Percentiles rank a stretch among this genome's conserved stretches.
These are phyloP conservation scores for Drosophila putrida DNA, from an alignment of 2,888 invertebrate species.

Conservation along the genomic window DNA sequence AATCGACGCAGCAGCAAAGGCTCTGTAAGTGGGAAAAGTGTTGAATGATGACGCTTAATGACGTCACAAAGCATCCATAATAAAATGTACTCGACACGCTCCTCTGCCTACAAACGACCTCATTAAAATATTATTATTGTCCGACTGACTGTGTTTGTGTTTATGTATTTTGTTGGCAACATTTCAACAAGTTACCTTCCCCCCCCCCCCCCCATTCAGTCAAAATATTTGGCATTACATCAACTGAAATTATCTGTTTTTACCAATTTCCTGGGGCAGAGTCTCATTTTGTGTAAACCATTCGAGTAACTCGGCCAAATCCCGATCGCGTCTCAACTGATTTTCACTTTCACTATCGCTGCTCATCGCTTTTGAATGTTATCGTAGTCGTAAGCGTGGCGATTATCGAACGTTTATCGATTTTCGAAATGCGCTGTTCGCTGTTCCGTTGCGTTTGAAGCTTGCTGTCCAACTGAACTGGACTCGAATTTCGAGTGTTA, in stretches of 20 bases:
- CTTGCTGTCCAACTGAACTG: slow-evolving; percentile 53
- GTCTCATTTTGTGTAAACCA: slow-evolving; percentile 77
- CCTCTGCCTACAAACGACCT: slow-evolving; percentile 67
- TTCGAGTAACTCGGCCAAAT: slow-evolving; percentile 66
- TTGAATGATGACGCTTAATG: slow-evolving; percentile 36
- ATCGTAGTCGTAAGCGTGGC: slow-evolving; percentile 7
- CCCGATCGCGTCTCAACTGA: slow-evolving; percentile 68
- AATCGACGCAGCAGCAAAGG: slow-evolving; percentile 80
- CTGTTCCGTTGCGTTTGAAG: slow-evolving; percentile 60
- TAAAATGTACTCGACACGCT: slow-evolving; percentile 23
- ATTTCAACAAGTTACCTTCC: slow-evolving; percentile 18
- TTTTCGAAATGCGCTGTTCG: slow-evolving; percentile 11
- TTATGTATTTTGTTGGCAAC: slow-evolving; percentile 31
- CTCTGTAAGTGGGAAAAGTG: slow-evolving; percentile 60
- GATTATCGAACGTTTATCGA: slow-evolving; percentile 52
- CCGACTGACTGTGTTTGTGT: slow-evolving; percentile 16
- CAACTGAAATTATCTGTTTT: slow-evolving; percentile 21
- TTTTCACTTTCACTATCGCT: slow-evolving; percentile 45
- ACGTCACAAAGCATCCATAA: slow-evolving; percentile 52
- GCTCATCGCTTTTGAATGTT: slow-evolving; percentile 40
- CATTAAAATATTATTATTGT: slow-evolving; percentile 62
- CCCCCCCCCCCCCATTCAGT: not conserved
- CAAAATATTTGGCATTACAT: slow-evolving; percentile 6
- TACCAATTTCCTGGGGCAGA: slow-evolving; percentile 80
- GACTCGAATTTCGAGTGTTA: slow-evolving; percentile 2